These are phyloP conservation scores for Leptinotarsa haldemani DNA, from an alignment of 2,888 invertebrate genomes.

Conservation along the genomic window DNA sequence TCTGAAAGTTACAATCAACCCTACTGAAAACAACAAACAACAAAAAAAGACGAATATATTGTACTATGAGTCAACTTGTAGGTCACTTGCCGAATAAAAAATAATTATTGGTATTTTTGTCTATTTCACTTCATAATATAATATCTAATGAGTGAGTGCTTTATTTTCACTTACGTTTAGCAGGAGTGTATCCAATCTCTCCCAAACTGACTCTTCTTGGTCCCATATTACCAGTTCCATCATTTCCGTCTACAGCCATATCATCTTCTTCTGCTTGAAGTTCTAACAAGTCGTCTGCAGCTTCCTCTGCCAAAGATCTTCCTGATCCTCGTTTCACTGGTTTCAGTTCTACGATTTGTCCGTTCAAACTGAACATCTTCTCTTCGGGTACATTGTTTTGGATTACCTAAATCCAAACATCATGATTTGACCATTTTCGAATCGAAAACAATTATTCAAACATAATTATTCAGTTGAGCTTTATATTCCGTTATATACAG, in stretches of 20 bases:
- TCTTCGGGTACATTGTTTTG: constrained; percentile 66
- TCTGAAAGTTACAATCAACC: too few species aligned
- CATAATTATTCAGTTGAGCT: too few species aligned
- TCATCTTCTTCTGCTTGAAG: constrained; percentile 50
- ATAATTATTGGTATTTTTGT: too few species aligned
- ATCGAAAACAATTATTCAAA: too few species aligned
- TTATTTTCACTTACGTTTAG: constrained; percentile 55
- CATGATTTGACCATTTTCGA: background rate
- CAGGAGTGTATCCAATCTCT: constrained; percentile 66
- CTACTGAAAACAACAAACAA: too few species aligned
- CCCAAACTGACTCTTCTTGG: constrained; percentile 61
- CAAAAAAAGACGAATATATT: too few species aligned
- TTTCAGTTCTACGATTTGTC: constrained; percentile 68
- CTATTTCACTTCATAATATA: too few species aligned
- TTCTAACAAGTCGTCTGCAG: constrained; percentile 57
- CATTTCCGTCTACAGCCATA: constrained; percentile 15
- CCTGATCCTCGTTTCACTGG: constrained; percentile 36
- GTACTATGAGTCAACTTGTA: too few species aligned
- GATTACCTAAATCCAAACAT: constrained; percentile 24
- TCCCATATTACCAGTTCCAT: background rate
- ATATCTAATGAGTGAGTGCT: too few species aligned
- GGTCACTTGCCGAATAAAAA: too few species aligned
- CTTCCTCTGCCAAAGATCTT: constrained; percentile 57
- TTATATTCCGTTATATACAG: too few species aligned
- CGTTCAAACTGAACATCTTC: constrained; percentile 67